These are phyloP conservation scores for Bradypus variegatus DNA, from an alignment of 2,797 vertebrate species.

Conservation along the genomic window DNA sequence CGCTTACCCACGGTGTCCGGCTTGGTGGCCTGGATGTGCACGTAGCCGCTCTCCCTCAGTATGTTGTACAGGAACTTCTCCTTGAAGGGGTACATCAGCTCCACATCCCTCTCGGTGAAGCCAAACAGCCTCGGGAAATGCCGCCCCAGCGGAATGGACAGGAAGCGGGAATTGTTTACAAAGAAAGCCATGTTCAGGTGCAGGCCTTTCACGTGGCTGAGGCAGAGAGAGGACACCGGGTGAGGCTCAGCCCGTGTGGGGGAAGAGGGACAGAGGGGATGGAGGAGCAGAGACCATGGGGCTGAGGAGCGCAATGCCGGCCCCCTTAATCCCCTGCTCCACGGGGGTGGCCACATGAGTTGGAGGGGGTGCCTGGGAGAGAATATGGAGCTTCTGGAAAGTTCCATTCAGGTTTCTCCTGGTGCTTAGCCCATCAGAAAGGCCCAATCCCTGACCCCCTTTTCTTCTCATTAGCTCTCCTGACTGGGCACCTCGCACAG, in stretches of 20 bases:
- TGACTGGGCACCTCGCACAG: background rate
- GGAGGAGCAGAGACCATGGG: background rate
- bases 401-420: background rate
- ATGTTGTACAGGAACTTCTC: slow-evolving; percentile 62
- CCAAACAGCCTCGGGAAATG: slow-evolving; percentile 67
- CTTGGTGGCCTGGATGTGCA: slow-evolving; percentile 77
- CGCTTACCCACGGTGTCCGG: slow-evolving; percentile 75
- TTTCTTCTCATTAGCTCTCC: background rate
- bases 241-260: background rate
- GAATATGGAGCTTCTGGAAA: background rate
- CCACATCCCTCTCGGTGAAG: slow-evolving; percentile 69
- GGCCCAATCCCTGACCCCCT: background rate
- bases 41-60: slow-evolving; percentile 71
- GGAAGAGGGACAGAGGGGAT: background rate
- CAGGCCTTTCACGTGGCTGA: slow-evolving; percentile 75
- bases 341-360: too few relatives aligned
- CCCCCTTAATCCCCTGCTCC: too few relatives aligned
- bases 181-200: slow-evolving; percentile 72
- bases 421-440: background rate
- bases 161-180: background rate
- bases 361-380: too few relatives aligned
- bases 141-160: slow-evolving; percentile 67
- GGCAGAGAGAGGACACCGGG: background rate
- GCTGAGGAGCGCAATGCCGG: background rate
- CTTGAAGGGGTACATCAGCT: slow-evolving; percentile 69